These are phyloP conservation scores for Solea solea DNA, from an alignment of 2,113 vertebrate species.

Conservation along the genomic window DNA sequence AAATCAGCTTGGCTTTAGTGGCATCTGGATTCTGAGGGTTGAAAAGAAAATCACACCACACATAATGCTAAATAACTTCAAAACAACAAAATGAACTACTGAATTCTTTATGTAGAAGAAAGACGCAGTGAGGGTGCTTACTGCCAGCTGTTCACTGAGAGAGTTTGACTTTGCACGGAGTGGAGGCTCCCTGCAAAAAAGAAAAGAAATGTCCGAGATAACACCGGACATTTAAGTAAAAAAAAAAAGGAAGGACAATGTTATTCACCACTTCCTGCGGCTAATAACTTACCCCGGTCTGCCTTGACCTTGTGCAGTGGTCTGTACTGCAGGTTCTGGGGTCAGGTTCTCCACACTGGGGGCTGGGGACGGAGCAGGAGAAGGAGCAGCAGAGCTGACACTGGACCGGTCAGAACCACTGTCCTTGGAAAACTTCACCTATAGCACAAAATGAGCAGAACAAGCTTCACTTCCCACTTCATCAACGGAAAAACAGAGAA, in stretches of 20 bases:
- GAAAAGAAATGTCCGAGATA: neutral
- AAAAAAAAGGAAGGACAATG: neutral
- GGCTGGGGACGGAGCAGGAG: slow-evolving; percentile 88
- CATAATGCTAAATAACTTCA: neutral
- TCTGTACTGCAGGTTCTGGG: slow-evolving; percentile 74
- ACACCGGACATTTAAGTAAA: neutral
- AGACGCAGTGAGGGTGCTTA: slow-evolving; percentile 61
- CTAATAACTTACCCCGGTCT: slow-evolving; percentile 83
- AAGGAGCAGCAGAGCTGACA: slow-evolving; percentile 83
- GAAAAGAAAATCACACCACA: neutral
- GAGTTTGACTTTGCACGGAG: slow-evolving; percentile 91
- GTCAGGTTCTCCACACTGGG: slow-evolving; percentile 82
- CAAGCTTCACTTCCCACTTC: neutral
- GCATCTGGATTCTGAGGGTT: slow-evolving; percentile 87
- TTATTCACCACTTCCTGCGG: neutral
- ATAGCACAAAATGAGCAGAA: slow-evolving; percentile 10
- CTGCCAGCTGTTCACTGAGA: slow-evolving; percentile 89
- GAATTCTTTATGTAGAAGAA: neutral
- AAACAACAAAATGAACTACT: neutral
- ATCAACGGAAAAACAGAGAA: neutral
- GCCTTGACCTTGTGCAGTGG: slow-evolving; percentile 72
- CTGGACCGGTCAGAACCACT: slow-evolving; percentile 79
- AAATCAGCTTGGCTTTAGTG: slow-evolving; percentile 96
- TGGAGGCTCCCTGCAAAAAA: slow-evolving; percentile 83
- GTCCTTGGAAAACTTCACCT: slow-evolving; percentile 93